Conservation (phyloP, 2,113 vertebrate genomes). For the Calypte anna region DNA sequence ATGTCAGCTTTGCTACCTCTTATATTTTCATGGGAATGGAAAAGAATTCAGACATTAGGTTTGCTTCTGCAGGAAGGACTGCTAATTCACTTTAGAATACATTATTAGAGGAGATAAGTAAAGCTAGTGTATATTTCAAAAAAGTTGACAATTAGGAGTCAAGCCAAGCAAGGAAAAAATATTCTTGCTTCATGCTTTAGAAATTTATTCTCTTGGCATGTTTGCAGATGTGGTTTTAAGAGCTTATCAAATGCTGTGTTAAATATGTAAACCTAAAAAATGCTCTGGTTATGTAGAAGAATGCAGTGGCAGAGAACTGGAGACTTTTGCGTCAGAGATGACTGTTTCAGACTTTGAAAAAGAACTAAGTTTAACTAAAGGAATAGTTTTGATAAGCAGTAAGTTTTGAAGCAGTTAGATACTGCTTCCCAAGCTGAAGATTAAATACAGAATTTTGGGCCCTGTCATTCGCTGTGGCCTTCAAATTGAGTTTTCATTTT, state of each 20-base stretch:
- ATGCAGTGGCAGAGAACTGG: not conserved
- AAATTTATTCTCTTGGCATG: conserved; percentile 23
- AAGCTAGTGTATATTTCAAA: not conserved
- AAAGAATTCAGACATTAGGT: not conserved
- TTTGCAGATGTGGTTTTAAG: conserved; percentile 20
- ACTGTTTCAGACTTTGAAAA: not conserved
- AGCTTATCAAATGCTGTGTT: not conserved
- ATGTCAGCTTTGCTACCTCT: not conserved
- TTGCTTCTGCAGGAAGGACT: not conserved
- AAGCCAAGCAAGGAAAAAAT: not conserved
- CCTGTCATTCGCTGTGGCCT: not conserved
- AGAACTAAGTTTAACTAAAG: not conserved
- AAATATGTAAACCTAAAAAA: conserved; percentile 2
- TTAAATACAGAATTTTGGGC: not conserved
- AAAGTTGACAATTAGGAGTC: not conserved
- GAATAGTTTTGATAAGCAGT: not conserved
- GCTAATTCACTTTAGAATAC: conserved; percentile 7
- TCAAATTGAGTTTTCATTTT: not conserved
- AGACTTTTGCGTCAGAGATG: not conserved
- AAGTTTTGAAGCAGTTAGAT: not conserved
- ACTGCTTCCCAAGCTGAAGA: not conserved
- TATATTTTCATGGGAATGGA: conserved; percentile 22
- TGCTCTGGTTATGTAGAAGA: not conserved
- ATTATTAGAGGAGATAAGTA: not conserved
- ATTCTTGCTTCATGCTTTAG: conserved; percentile 10